Evolutionary conservation across 2,888 invertebrate species (phyloP).

Genomic region (Calliscelio sp.): DNA sequence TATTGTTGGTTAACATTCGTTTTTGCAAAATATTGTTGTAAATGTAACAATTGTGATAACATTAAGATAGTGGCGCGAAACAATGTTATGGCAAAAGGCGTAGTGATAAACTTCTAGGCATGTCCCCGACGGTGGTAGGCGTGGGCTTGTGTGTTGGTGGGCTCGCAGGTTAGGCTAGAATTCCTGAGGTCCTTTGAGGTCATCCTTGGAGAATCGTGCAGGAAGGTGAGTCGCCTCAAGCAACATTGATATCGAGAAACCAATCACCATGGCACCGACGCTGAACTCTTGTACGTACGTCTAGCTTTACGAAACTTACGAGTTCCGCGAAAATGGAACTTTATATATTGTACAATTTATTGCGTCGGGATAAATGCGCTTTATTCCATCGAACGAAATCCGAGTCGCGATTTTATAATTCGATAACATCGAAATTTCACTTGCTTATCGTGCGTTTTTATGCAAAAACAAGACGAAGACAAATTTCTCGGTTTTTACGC

Average conservation of each 20-base stretch:
- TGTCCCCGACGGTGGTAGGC: conserved; percentile 78
- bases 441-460: neutral
- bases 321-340: conserved; percentile 66
- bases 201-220: conserved; percentile 82
- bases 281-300: conserved; percentile 66
- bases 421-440: conserved; percentile 49
- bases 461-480: conserved; percentile 14
- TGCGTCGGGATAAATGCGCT: conserved; percentile 34
- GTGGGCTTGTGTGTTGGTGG: conserved; percentile 82
- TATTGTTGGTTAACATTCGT: conserved; percentile 18
- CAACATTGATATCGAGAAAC: conserved; percentile 84
- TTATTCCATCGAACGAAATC: conserved; percentile 42
- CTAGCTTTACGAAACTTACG: conserved; percentile 63
- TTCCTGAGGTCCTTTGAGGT: conserved; percentile 83
- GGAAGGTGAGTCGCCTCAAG: conserved; percentile 84
- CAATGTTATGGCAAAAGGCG: conserved; percentile 67
- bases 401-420: conserved; percentile 38
- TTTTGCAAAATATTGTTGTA: conserved; percentile 51
- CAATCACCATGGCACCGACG: conserved; percentile 80
- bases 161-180: conserved; percentile 83
- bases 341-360: conserved; percentile 54
- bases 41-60: conserved; percentile 63
- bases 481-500: conserved; percentile 17
- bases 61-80: conserved; percentile 60
- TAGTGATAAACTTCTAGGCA: conserved; percentile 71